Base-by-base conservation (phyloP, 2,797 vertebrate genomes). In the Lepidocolaptes lacrymiger region DNA sequence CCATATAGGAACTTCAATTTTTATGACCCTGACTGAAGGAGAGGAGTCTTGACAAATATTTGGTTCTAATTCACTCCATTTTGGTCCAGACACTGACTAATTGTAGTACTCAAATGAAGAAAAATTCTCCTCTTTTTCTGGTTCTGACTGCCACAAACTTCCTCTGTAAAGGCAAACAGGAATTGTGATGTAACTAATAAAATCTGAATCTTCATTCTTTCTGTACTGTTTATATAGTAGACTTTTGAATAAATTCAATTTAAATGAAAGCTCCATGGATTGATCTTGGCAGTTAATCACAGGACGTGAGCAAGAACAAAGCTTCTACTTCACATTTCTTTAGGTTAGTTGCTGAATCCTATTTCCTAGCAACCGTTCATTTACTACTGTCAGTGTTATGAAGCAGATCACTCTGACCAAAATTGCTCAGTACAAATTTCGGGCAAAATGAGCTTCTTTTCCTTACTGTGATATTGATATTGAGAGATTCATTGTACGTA, bases 261-360 rank as follows among this genome's bases (percentile, higher is more conserved):
- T 89, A 80, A 92, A 93, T 75, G 56, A 88, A 92, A 91, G 56
- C 27, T 32, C 55, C 44, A 9, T 46, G 66, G 34, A 80, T 69
- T 93, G 79, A 76, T 85, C 79, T 91, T 93, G 87, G 75, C 73
- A 81, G 55, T 63, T 89, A 95, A 79, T 81, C 67, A 91, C 55
- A 86, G 73, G 36, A 63, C 67, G 30, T 43, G 76, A 79, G 39
- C 64, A 92, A 85, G 46, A 95, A 80, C 28, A 28, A 52, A 91
- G 36, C 14, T 86, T 93, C 79, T 86, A 28, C 49, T 78, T 78
- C 46, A 24, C n/a, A 81, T 93, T 91, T 85, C 51, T 89, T 73
- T 61, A 91, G 71, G 78, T 88, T 30, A 81, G 30, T 52, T 89
- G 23, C 58, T 81, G 87, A 91, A 87, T 75, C 26, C 28, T 80